A percentile compares a stretch with the other conserved stretches of the same genome.
Conservation (phyloP, 1,140 invertebrate genomes). For the Achatina immaculata region DNA sequence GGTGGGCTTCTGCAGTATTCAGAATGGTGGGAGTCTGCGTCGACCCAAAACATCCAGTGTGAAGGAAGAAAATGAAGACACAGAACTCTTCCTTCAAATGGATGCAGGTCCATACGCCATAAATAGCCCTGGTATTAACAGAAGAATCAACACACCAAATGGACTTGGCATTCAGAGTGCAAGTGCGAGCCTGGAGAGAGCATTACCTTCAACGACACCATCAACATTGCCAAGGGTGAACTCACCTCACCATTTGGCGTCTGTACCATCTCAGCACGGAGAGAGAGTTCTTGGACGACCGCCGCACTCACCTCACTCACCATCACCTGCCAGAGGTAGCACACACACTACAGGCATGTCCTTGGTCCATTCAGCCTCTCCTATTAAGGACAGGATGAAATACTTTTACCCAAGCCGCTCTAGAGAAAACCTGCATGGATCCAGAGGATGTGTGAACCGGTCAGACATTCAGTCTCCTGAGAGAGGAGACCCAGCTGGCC, state of each 20-base stretch:
- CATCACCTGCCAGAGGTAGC: slow-evolving; percentile 24
- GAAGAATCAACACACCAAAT: slow-evolving; percentile 21
- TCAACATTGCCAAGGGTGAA: not conserved
- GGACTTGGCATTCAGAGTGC: not conserved
- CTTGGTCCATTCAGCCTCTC: slow-evolving; percentile 23
- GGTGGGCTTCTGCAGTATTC: not conserved
- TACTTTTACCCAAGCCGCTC: slow-evolving; percentile 43
- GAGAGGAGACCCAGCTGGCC: not conserved
- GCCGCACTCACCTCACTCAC: slow-evolving; percentile 20
- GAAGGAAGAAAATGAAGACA: slow-evolving; percentile 53
- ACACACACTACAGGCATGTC: not conserved
- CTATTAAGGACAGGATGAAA: slow-evolving; percentile 37
- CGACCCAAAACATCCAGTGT: slow-evolving; percentile 53
- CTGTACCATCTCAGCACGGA: not conserved
- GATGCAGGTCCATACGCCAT: slow-evolving; percentile 39
- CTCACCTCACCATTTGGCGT: slow-evolving; percentile 21
- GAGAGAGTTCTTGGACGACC: not conserved
- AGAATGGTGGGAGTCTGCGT: slow-evolving; percentile 32
- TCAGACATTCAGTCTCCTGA: slow-evolving; percentile 24
- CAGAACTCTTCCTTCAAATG: slow-evolving; percentile 24
- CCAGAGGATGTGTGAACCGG: slow-evolving; percentile 21
- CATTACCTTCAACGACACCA: slow-evolving; percentile 12
- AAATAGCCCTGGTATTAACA: slow-evolving; percentile 55
- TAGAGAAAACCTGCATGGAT: slow-evolving; percentile 32
- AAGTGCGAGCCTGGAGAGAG: not conserved